Percentiles rank a stretch among this genome's conserved stretches.
These are phyloP conservation scores for Hoplostethus atlanticus DNA, from an alignment of 2,797 vertebrate species.

Conservation along the genomic window DNA sequence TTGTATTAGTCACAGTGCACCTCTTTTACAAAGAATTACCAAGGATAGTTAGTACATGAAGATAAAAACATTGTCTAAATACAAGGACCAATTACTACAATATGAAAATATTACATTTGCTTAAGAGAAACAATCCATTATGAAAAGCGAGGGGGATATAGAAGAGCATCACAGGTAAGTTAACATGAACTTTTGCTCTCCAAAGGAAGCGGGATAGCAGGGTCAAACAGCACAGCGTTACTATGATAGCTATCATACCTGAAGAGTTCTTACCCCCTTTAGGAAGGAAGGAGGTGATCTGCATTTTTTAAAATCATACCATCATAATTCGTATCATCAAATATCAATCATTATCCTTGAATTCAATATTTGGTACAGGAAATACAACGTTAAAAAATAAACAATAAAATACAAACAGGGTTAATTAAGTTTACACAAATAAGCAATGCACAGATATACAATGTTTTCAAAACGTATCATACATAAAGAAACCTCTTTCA, in stretches of 20 bases:
- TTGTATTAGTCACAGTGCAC: conserved; percentile 82
- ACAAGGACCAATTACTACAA: conserved; percentile 76
- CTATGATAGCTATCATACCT: conserved; percentile 65
- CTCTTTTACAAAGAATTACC: conserved; percentile 68
- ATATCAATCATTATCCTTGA: conserved; percentile 47
- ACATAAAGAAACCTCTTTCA: conserved; percentile 59
- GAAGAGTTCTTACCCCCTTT: conserved; percentile 72
- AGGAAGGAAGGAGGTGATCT: conserved; percentile 65
- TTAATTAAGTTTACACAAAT: conserved; percentile 66
- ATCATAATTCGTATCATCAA: conserved; percentile 36
- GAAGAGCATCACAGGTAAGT: conserved; percentile 64
- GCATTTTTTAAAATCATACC: conserved; percentile 41
- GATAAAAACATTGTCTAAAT: conserved; percentile 72
- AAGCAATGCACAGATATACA: conserved; percentile 74
- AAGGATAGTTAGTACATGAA: conserved; percentile 72
- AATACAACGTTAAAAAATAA: conserved; percentile 70
- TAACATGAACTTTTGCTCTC: conserved; percentile 64
- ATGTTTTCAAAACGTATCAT: conserved; percentile 59
- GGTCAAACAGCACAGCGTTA: conserved; percentile 69
- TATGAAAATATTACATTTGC: conserved; percentile 84
- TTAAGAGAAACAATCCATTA: conserved; percentile 72
- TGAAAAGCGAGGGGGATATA: conserved; percentile 61
- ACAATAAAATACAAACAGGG: conserved; percentile 69
- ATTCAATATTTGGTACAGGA: conserved; percentile 77
- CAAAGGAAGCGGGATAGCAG: conserved; percentile 44